These are phyloP conservation scores for Zoroaster sp. DNA, from an alignment of 53 echinoderm and acorn worm species.

Conservation along the genomic window DNA sequence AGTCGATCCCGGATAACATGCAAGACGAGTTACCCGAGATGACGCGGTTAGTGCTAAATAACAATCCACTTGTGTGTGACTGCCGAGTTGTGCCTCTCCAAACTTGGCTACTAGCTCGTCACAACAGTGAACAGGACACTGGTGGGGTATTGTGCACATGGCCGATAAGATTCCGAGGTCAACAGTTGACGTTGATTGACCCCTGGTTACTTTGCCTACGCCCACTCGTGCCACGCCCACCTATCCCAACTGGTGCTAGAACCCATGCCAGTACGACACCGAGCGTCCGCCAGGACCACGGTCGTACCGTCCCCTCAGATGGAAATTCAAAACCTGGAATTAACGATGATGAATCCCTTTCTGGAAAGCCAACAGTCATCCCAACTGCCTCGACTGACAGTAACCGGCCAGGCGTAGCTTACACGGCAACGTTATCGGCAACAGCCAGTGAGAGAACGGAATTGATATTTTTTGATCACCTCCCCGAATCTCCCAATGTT, in stretches of 20 bases:
- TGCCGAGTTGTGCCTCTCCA: slow-evolving; percentile 52
- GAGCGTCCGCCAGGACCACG: background rate
- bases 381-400: background rate
- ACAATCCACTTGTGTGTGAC: slow-evolving; percentile 69
- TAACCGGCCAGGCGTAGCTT: background rate
- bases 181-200: background rate
- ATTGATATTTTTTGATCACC: background rate
- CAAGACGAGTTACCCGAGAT: background rate
- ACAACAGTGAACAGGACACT: background rate
- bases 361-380: background rate
- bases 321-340: background rate
- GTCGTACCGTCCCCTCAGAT: background rate
- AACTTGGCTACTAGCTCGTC: slow-evolving; percentile 27
- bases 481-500: background rate
- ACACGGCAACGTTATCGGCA: background rate
- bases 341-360: background rate
- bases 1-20: slow-evolving; percentile 50
- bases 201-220: background rate
- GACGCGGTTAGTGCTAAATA: slow-evolving; percentile 2
- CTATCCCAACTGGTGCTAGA: background rate
- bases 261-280: background rate
- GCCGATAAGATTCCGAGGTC: slow-evolving; percentile 18
- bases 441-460: background rate
- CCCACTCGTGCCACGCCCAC: background rate
- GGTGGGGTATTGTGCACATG: slow-evolving; percentile 7